phyloP scores from a whole-genome alignment of 30 jellyfish, hydroid and myxozoan genomes.

The Aurelia sp. region DNA sequence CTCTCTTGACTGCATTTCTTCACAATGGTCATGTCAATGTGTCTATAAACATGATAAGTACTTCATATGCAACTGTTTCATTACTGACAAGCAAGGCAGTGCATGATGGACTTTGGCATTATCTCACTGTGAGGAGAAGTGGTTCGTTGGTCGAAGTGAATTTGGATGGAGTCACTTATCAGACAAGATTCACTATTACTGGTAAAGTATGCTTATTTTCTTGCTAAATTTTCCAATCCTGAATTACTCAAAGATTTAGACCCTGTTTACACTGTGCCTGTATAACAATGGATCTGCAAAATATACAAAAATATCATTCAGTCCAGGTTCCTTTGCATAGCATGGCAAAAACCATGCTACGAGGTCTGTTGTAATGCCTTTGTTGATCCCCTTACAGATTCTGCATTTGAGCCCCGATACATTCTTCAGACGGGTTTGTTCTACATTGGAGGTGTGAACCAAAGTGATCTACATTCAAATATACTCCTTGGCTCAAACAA shows the following conservation, averaged over 20 bases:
- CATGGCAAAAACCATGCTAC: too few species aligned
- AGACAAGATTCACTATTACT: slow-evolving; percentile 30
- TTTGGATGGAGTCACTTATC: slow-evolving; percentile 13
- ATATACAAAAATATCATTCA: too few species aligned
- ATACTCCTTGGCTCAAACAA: background rate
- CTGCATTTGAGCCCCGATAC: slow-evolving; percentile 60
- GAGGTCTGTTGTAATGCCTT: too few species aligned
- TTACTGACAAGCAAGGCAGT: slow-evolving; percentile 9
- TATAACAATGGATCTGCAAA: too few species aligned
- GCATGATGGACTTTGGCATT: slow-evolving; percentile 46
- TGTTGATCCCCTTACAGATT: slow-evolving; percentile 12
- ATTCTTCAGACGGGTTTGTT: slow-evolving; percentile 59
- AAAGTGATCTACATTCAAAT: background rate
- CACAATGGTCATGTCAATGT: slow-evolving; percentile 28
- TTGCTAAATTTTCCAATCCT: too few species aligned
- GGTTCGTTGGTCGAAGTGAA: slow-evolving; percentile 43
- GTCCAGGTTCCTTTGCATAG: too few species aligned
- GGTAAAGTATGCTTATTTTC: background rate
- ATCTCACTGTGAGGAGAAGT: slow-evolving; percentile 34
- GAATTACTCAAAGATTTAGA: too few species aligned
- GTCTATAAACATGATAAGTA: slow-evolving; percentile 61
- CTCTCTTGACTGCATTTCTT: slow-evolving; percentile 29
- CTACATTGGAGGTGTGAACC: slow-evolving; percentile 55
- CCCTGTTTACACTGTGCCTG: too few species aligned
- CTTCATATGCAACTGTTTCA: slow-evolving; percentile 16